Base-by-base conservation (phyloP, 2,888 invertebrate genomes). In the Callimorpha dominula region DNA sequence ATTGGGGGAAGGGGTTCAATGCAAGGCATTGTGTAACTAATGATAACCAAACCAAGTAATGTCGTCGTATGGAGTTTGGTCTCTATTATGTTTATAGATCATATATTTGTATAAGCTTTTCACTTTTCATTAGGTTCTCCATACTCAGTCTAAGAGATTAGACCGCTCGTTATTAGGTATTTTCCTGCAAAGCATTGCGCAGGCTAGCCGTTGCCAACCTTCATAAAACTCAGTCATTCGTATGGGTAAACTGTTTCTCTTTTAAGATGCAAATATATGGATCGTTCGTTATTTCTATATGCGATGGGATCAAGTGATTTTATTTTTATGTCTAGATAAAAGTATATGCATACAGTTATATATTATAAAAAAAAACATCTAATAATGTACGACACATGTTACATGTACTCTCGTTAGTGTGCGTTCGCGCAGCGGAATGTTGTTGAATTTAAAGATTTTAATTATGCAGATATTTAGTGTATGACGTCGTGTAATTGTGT, bases 231-330 rank as follows among this genome's bases (percentile, higher is more conserved):
- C 81, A 72, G 65, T 74, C 76, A 72, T 79, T 79, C 74, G 79
- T 72, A 72, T 74, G 72, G 77, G 70, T 57, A 83, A 76, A 83
- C 73, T 83, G 83, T 83, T 83, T 74, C 84, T 83, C 84, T 83
- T 83, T 79, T 83, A 81, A 79, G 79, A 81, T 83, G 82, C 81
- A 81, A 83, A 81, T 83, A 79, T 81, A 81, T 81, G 81, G 77
- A 71, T 63, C 81, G 73, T 72, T 76, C 74, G 72, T 83, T 72
- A 81, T 79, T 76, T 79, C 73, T 76, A 70, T 70, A 72, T 83
- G 71, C 43, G 77, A 73, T 73, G 65, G 76, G 77, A 49, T 31
- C 65, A 72, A 74, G 65, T 4, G 31, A 71, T 71, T 73, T n/a
- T 73, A 65, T 66, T 70, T 72, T 73, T 17, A 71, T 60, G 67